Percentiles rank a stretch among this genome's conserved stretches.
Conservation (phyloP, 2,113 vertebrate genomes). For the Oplegnathus fasciatus region DNA sequence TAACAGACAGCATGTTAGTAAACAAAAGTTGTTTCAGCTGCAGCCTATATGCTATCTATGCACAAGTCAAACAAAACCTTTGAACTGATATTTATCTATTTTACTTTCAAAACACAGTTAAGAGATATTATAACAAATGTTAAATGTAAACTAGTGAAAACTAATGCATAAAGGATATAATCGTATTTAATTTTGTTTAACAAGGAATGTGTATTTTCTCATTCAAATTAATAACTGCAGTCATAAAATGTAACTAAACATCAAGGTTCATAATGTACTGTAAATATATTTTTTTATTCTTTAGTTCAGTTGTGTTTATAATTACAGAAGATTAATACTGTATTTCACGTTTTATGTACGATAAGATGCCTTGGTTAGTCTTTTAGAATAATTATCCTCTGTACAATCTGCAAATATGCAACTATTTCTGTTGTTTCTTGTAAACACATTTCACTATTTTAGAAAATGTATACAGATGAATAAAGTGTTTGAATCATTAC, state of each 20-base stretch:
- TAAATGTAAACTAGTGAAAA: background rate
- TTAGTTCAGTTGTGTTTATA: background rate
- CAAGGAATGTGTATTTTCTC: background rate
- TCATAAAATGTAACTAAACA: background rate
- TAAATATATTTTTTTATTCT: background rate
- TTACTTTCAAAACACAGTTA: background rate
- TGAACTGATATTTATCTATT: background rate
- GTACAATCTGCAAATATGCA: background rate
- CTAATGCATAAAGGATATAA: background rate
- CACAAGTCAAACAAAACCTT: background rate
- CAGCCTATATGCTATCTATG: background rate
- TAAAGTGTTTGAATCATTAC: background rate
- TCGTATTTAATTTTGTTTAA: background rate
- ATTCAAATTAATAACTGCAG: background rate
- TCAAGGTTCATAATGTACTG: background rate
- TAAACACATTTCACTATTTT: background rate
- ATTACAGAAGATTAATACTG: background rate
- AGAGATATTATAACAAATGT: background rate
- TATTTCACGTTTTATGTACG: background rate
- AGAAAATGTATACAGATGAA: background rate
- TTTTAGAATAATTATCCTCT: background rate
- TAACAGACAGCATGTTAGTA: background rate
- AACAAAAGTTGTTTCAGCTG: no score
- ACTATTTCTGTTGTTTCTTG: background rate
- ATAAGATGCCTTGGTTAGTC: background rate